Conservation (phyloP, 2,113 vertebrate species). For the Typhlomys cinereus region DNA sequence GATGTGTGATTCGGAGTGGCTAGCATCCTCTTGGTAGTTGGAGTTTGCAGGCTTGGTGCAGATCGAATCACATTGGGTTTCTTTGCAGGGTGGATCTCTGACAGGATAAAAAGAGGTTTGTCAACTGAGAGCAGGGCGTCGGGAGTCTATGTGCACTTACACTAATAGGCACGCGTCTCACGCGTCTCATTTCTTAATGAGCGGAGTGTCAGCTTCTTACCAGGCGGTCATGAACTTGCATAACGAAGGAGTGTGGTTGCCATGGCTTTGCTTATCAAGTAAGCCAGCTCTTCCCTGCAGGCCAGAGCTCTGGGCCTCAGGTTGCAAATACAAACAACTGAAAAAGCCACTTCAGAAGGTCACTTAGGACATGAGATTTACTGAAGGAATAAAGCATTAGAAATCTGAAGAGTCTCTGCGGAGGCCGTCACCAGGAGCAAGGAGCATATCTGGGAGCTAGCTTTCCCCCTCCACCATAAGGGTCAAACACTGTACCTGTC, state of each 20-base stretch:
- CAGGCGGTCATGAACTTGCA: conserved; percentile 17
- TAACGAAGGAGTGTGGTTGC: conserved; percentile 66
- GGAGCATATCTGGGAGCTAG: neutral
- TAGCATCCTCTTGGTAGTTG: conserved; percentile 92
- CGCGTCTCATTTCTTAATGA: conserved; percentile 64
- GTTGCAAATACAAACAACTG: conserved; percentile 1
- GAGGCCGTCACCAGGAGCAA: neutral
- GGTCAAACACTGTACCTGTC: too few species aligned
- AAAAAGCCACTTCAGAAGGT: conserved; percentile 45
- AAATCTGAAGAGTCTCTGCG: conserved; percentile 36
- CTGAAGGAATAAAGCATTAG: conserved; percentile 51
- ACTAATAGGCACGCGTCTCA: conserved; percentile 55
- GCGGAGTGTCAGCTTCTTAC: conserved; percentile 45
- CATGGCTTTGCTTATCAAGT: conserved; percentile 54
- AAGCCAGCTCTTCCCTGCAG: neutral
- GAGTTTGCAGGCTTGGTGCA: conserved; percentile 90
- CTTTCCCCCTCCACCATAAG: neutral
- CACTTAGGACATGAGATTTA: neutral
- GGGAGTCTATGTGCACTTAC: conserved; percentile 6
- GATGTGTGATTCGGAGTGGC: conserved; percentile 91
- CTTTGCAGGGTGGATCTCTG: conserved; percentile 94
- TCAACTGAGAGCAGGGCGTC: conserved; percentile 44
- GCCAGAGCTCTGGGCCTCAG: conserved; percentile 6
- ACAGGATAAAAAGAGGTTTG: conserved; percentile 57
- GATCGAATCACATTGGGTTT: conserved; percentile 90